Conservation (phyloP, 2,113 vertebrate species). For the Bettongia penicillata region DNA sequence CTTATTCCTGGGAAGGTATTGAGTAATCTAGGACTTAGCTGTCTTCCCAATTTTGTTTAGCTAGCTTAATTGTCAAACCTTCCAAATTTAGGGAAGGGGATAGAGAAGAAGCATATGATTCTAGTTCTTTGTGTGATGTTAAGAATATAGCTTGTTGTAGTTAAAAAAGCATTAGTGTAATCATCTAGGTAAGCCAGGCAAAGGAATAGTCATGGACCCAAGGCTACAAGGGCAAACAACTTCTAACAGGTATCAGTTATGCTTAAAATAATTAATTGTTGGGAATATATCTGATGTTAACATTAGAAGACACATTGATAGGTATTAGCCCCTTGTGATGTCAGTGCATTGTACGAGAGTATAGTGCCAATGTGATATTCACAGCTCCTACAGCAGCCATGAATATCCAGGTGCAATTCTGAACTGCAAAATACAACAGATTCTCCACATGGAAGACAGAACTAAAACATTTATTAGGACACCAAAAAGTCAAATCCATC, state of each 20-base stretch:
- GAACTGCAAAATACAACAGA: too few species aligned
- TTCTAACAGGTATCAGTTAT: background rate
- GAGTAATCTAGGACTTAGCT: background rate
- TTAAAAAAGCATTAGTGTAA: background rate
- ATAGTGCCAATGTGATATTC: too few species aligned
- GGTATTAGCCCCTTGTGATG: background rate
- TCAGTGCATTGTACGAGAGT: background rate
- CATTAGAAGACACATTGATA: background rate
- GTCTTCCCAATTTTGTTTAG: background rate
- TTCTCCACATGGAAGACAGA: too few species aligned
- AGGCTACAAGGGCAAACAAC: background rate
- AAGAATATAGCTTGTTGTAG: background rate
- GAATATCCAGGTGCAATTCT: too few species aligned
- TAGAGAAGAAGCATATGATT: accelerated
- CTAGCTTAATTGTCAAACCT: background rate
- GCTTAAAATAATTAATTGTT: background rate
- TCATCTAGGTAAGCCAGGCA: background rate
- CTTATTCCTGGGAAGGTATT: background rate
- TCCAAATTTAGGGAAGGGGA: background rate
- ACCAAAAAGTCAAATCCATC: too few species aligned
- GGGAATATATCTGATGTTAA: background rate
- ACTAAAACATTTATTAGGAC: too few species aligned
- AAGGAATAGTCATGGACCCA: background rate
- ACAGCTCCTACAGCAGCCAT: too few species aligned
- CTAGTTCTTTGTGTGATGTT: background rate